phyloP scores from a whole-genome alignment of 2,113 vertebrate genomes.

The Kobus ellipsiprymnus region DNA sequence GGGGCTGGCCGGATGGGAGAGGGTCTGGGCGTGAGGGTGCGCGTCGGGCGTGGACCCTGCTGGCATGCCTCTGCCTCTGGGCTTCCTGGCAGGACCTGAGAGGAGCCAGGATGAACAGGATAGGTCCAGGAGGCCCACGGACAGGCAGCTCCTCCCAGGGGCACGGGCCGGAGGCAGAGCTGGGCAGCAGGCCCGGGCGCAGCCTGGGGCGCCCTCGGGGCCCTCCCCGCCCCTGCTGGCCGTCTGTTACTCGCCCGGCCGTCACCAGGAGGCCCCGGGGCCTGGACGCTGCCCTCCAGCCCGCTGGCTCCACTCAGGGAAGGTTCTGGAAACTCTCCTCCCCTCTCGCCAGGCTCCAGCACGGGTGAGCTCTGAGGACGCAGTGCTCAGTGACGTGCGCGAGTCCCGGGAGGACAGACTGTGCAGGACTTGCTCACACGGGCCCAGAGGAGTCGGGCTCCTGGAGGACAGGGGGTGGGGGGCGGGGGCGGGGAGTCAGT shows the following conservation, averaged over 20 bases:
- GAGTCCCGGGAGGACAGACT: background rate
- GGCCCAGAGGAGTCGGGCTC: background rate
- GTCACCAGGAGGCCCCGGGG: background rate
- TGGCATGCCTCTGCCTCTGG: background rate
- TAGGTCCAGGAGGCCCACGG: background rate
- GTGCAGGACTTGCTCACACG: background rate
- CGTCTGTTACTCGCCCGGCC: rapidly evolving
- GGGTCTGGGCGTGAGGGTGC: no score
- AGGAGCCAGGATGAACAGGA: background rate
- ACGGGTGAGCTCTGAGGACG: rapidly evolving
- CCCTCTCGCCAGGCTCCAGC: background rate
- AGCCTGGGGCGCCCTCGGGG: background rate
- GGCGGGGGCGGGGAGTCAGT: no score
- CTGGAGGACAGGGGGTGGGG: no score
- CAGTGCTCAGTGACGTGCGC: rapidly evolving
- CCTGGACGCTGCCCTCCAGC: background rate
- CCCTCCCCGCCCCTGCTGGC: background rate
- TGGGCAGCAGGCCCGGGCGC: background rate
- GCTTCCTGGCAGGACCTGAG: background rate
- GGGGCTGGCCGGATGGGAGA: background rate
- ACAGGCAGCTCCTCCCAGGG: background rate
- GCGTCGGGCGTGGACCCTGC: background rate
- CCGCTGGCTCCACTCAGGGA: background rate
- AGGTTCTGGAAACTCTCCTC: background rate
- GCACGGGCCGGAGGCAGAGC: background rate